Evolutionary conservation across 2,888 invertebrate species (phyloP).

Genomic region (Hipparchia sbordonii): DNA sequence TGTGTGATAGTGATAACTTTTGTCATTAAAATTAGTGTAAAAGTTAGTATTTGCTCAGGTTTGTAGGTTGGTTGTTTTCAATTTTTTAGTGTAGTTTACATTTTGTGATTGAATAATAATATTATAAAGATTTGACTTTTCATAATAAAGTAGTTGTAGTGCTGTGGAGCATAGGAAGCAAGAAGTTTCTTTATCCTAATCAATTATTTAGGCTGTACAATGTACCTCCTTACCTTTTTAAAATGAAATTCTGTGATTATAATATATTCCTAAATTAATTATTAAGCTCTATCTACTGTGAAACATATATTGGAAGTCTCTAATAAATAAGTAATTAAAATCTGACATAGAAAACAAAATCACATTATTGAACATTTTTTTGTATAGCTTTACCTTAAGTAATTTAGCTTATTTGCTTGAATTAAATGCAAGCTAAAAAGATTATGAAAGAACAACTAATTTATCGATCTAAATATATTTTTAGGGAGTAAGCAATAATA

Average conservation of each 20-base stretch:
- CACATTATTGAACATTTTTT: neutral
- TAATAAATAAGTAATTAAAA: neutral
- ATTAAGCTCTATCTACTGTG: slow-evolving; percentile 8
- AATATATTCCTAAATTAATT: slow-evolving; percentile 8
- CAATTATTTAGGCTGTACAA: neutral
- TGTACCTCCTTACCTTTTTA: neutral
- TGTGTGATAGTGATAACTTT: neutral
- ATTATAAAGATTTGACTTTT: neutral
- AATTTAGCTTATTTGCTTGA: neutral
- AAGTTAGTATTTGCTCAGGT: slow-evolving; percentile 11
- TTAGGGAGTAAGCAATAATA: neutral
- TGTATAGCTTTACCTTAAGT: neutral
- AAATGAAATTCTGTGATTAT: slow-evolving; percentile 12
- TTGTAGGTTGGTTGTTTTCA: slow-evolving; percentile 5
- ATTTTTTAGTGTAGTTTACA: neutral
- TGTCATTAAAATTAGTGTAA: neutral
- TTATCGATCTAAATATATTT: neutral
- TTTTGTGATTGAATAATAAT: slow-evolving; percentile 2
- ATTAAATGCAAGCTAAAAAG: neutral
- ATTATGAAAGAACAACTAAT: neutral
- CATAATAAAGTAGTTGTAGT: neutral
- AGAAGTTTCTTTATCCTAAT: neutral
- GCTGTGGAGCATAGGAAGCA: neutral
- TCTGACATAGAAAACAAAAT: neutral
- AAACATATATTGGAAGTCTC: neutral